Percentiles rank a stretch among this genome's conserved stretches.
Evolutionary conservation across 35 echinoderm and acorn worm genomes (phyloP).

Genomic region (Apostichopus japonicus): DNA sequence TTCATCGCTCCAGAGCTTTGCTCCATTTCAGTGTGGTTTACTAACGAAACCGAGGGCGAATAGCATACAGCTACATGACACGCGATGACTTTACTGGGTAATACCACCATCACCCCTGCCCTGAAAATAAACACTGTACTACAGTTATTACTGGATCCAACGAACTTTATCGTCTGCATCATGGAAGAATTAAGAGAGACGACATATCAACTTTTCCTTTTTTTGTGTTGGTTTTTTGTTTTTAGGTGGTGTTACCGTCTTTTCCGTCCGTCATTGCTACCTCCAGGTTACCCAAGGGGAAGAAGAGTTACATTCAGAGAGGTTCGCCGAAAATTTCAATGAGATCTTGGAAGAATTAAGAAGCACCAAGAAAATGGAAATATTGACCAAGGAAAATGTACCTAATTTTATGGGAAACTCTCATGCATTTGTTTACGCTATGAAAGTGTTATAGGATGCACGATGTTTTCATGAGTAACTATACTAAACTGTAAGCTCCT

Average conservation of each 20-base stretch:
- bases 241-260: neutral
- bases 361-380: slow-evolving; percentile 2
- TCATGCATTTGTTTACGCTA: neutral
- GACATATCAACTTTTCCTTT: neutral
- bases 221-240: neutral
- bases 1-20: too few relatives aligned
- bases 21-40: too few relatives aligned
- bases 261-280: neutral
- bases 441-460: neutral
- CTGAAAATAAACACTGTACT: too few relatives aligned
- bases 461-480: too few relatives aligned
- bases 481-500: too few relatives aligned
- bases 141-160: too few relatives aligned
- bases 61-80: too few relatives aligned
- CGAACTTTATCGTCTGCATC: too few relatives aligned
- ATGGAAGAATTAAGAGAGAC: too few relatives aligned
- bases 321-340: neutral
- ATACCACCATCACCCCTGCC: too few relatives aligned
- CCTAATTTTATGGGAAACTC: neutral
- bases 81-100: too few relatives aligned
- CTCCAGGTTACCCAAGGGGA: neutral
- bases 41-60: too few relatives aligned
- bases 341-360: neutral
- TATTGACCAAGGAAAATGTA: neutral
- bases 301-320: neutral